Base-by-base conservation (phyloP, 2,113 vertebrate species). In the Carassius auratus region DNA sequence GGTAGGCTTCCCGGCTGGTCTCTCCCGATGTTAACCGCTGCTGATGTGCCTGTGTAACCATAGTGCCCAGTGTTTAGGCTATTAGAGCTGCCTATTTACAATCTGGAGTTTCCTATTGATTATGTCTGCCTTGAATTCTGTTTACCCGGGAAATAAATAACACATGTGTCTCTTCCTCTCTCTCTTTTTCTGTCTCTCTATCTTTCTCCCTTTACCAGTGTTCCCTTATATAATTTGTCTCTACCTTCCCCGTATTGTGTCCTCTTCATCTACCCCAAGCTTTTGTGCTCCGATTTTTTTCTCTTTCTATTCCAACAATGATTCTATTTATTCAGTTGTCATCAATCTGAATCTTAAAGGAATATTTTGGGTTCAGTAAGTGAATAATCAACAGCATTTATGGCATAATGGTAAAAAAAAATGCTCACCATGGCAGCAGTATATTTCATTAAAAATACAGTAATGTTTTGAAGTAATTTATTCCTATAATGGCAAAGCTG, bases 131-230 rank as follows among this genome's bases (percentile, higher is more conserved):
- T 96, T 95, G 95, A 88, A 96, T 94, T 94, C 92, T 96, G 96
- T 98, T 97, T 98, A 97, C 96, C 93, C 89, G 93, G 92, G 95
- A 97, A 98, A 98, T 98, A 99, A 97, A 97, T 96, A 99, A 98
- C 97, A 99, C 92, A 96, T 99, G 97, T 96, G 93, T 89, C 59
- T 84, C 74, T 84, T 50, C 77, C 73, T 68, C 87, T 88, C 91
- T 91, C 90, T 69, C 45, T 83, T 21, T 79, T 21, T 79, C 80
- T 36, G 52, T 83, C 81, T 83, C 81, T 55, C 52, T 64, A 57
- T 88, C 73, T 73, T 85, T 88, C 90, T 89, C 90, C 87, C 76
- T 38, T 71, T 76, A 74, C 55, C 45, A 66, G 19, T 14, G 17
- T 83, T 83, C 73, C 78, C 3, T 45, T 73, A 21, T 71, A n/a